phyloP scores from a whole-genome alignment of 2,888 invertebrate species.

The Eupithecia subfuscata region DNA sequence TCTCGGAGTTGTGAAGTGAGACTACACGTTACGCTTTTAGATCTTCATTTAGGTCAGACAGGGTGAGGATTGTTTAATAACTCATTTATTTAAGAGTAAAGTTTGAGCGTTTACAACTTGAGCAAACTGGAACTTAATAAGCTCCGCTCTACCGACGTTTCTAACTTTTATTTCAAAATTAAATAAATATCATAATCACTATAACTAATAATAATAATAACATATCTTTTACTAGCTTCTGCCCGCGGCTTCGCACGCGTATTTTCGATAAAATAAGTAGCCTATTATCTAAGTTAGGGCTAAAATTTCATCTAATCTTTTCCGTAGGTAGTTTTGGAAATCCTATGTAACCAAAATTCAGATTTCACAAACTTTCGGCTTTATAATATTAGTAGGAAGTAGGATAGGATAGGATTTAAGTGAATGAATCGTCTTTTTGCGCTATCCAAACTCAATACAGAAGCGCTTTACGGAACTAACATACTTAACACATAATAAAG shows the following conservation, averaged over 20 bases:
- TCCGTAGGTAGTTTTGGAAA: too few species aligned
- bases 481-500: not conserved
- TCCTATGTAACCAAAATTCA: too few species aligned
- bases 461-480: not conserved
- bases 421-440: not conserved
- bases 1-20: slow-evolving; percentile 43
- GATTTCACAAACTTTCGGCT: too few species aligned
- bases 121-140: not conserved
- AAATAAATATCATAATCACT: not conserved
- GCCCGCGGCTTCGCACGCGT: too few species aligned
- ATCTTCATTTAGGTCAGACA: slow-evolving; percentile 31
- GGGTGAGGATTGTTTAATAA: slow-evolving; percentile 8
- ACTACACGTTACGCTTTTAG: slow-evolving; percentile 37
- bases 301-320: too few species aligned
- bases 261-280: too few species aligned
- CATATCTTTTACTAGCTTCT: too few species aligned
- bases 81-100: slow-evolving; percentile 5
- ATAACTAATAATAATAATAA: too few species aligned
- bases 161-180: not conserved
- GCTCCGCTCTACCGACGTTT: not conserved
- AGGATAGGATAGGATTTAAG: too few species aligned
- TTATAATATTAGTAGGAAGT: too few species aligned
- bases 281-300: too few species aligned
- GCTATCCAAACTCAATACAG: not conserved
- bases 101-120: slow-evolving; percentile 2